Percentiles rank a stretch among this genome's conserved stretches.
Evolutionary conservation across 2,888 invertebrate genomes (phyloP).

Genomic region (Pseudococcus viburni): DNA sequence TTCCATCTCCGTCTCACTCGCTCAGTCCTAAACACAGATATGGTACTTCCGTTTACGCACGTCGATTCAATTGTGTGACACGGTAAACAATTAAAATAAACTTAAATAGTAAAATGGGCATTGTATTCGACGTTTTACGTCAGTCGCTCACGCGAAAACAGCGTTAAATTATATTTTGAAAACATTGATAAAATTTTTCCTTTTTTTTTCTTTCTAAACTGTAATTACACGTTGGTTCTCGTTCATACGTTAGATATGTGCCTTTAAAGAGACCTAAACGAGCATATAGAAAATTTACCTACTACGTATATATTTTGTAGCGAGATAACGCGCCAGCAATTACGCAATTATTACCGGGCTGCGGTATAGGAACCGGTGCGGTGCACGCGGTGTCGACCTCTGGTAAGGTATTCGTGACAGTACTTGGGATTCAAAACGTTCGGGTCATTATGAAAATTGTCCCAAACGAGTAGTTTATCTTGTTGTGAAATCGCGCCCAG

Average conservation of each 20-base stretch:
- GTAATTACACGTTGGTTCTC: conserved; percentile 14
- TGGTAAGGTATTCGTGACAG: conserved; percentile 7
- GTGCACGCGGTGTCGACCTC: background rate
- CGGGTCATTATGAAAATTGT: conserved; percentile 38
- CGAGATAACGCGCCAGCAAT: conserved; percentile 34
- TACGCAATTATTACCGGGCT: background rate
- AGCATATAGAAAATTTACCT: background rate
- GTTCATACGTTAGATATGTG: background rate
- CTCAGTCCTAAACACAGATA: background rate
- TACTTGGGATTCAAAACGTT: conserved; percentile 35
- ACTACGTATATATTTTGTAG: background rate
- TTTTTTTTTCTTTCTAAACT: conserved; percentile 2
- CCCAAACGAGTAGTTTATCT: conserved; percentile 52
- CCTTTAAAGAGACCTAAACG: too few species aligned
- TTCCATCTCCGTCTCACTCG: background rate
- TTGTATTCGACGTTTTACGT: conserved; percentile 38
- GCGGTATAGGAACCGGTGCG: background rate
- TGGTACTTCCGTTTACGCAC: conserved; percentile 30
- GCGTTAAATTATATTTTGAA: conserved; percentile 32
- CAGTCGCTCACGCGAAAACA: conserved; percentile 15
- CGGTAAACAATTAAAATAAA: conserved; percentile 40
- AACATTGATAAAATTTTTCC: conserved; percentile 38
- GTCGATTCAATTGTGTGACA: conserved; percentile 24
- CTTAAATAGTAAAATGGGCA: conserved; percentile 3
- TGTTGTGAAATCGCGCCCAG: conserved; percentile 40